A percentile compares a stretch with the other conserved stretches of the same genome.
phyloP scores from a whole-genome alignment of 1,140 invertebrate genomes.

The Bombus waltoni region DNA sequence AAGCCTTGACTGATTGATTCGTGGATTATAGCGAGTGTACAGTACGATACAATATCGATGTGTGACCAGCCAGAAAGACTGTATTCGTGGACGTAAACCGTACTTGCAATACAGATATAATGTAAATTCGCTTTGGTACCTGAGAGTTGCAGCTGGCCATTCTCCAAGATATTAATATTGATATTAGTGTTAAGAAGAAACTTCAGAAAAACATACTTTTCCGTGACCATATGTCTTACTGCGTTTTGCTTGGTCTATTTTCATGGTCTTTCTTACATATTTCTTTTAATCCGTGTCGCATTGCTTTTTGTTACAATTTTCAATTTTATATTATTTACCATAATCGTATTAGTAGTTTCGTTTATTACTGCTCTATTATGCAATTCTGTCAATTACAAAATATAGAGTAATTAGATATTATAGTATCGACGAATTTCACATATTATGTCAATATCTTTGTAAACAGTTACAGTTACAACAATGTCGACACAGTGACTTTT shows the following conservation, averaged over 20 bases:
- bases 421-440: too few species aligned
- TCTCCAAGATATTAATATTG: slow-evolving; percentile 7
- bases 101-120: slow-evolving; percentile 40
- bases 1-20: neutral
- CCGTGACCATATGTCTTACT: neutral
- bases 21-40: neutral
- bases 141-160: slow-evolving; percentile 12
- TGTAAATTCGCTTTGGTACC: slow-evolving; percentile 46
- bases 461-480: too few species aligned
- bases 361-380: neutral
- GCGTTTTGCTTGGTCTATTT: slow-evolving; percentile 30
- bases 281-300: neutral
- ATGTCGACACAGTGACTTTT: too few species aligned
- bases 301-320: neutral
- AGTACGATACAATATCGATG: slow-evolving; percentile 1
- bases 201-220: slow-evolving; percentile 12
- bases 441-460: too few species aligned
- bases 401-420: too few species aligned
- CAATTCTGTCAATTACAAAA: neutral
- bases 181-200: slow-evolving; percentile 19
- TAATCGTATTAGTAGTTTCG: neutral
- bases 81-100: neutral
- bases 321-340: neutral
- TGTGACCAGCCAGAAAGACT: slow-evolving; percentile 9
- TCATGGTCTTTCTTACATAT: neutral